A percentile compares a stretch with the other conserved stretches of the same genome.
phyloP scores from a whole-genome alignment of 2,113 vertebrate species.

The Actenoides hombroni region DNA sequence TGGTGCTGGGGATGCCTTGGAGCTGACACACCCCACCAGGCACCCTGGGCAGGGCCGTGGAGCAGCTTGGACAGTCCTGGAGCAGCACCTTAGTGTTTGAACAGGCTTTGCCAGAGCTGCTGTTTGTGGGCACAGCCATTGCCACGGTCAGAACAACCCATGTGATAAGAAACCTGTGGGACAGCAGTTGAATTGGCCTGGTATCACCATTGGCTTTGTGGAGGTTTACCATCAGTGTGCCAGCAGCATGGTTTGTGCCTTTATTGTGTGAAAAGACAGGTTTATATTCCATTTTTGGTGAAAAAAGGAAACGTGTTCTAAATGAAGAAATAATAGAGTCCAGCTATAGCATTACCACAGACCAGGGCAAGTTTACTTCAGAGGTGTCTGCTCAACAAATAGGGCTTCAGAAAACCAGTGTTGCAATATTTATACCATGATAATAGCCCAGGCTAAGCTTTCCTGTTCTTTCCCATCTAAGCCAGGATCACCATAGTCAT shows the following conservation, averaged over 20 bases:
- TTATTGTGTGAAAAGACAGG: background rate
- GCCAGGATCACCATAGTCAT: background rate
- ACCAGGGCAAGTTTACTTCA: background rate
- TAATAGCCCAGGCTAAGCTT: background rate
- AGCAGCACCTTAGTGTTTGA: background rate
- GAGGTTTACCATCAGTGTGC: background rate
- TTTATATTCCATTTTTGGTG: background rate
- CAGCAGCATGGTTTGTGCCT: background rate
- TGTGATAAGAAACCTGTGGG: background rate
- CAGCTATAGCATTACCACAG: background rate
- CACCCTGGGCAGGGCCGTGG: background rate
- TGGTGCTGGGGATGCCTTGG: background rate
- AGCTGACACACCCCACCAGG: too few species aligned
- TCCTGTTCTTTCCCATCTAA: background rate
- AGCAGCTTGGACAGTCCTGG: background rate
- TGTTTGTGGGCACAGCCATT: too few species aligned
- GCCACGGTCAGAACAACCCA: background rate
- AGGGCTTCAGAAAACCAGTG: background rate
- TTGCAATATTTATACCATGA: background rate
- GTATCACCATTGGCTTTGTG: background rate
- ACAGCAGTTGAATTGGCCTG: background rate
- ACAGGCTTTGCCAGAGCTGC: background rate
- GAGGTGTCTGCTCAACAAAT: background rate
- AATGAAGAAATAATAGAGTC: background rate
- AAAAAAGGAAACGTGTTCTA: background rate